Percentiles rank a stretch among this genome's conserved stretches.
Evolutionary conservation across 2,113 vertebrate genomes (phyloP).

Genomic region (Columbina picui): DNA sequence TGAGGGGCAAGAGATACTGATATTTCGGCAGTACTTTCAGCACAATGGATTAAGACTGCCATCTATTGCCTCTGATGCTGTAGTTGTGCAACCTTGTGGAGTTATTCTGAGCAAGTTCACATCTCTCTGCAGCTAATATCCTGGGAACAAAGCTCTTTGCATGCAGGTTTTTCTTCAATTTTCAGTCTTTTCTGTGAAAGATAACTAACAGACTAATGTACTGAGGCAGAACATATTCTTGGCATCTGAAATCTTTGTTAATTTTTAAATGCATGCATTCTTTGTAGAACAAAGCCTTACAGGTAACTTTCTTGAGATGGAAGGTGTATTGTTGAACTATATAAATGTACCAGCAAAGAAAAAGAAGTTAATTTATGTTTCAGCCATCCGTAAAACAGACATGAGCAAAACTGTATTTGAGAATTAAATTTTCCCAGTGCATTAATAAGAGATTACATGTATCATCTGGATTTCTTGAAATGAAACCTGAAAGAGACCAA

Average conservation of each 20-base stretch:
- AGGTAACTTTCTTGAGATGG: background rate
- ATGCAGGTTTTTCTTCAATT: background rate
- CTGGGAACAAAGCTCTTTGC: background rate
- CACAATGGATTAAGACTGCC: slow-evolving; percentile 37
- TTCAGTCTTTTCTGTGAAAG: background rate
- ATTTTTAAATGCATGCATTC: background rate
- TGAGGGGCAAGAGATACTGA: background rate
- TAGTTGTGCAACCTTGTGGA: background rate
- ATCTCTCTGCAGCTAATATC: background rate
- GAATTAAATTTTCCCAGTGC: background rate
- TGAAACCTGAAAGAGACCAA: background rate
- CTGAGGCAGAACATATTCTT: background rate
- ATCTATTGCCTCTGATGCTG: slow-evolving; percentile 43
- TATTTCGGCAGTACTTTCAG: background rate
- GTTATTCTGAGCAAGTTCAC: background rate
- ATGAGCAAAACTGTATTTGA: background rate
- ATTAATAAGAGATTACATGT: background rate
- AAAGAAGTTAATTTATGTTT: background rate
- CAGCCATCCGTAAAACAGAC: background rate
- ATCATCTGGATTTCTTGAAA: slow-evolving; percentile 1
- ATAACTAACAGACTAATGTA: background rate
- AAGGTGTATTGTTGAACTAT: background rate
- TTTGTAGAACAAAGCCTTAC: background rate
- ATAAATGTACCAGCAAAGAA: background rate
- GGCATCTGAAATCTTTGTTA: background rate